phyloP scores from a whole-genome alignment of 2,797 vertebrate species.

The Oreochromis mossambicus region DNA sequence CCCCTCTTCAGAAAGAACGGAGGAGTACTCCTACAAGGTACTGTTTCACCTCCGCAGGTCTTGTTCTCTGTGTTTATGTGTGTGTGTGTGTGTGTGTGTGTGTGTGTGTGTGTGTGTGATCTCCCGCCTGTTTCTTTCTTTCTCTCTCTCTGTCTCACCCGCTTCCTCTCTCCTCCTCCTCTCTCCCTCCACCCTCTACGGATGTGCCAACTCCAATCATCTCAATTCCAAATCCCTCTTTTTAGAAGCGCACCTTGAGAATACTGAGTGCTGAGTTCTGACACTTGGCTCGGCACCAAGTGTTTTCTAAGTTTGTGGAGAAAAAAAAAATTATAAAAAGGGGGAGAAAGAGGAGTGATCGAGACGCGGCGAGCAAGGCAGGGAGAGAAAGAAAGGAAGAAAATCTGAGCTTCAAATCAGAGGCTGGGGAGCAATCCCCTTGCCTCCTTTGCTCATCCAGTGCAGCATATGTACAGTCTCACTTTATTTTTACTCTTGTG shows the following conservation, averaged over 20 bases:
- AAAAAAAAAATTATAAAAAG: neutral
- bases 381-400: neutral
- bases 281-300: conserved; percentile 56
- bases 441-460: conserved; percentile 3
- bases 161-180: neutral
- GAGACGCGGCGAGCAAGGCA: conserved; percentile 17
- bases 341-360: neutral
- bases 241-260: conserved; percentile 65
- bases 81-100: neutral
- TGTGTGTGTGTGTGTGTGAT: conserved; percentile 1
- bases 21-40: conserved; percentile 94
- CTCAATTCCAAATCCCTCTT: conserved; percentile 67
- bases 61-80: neutral
- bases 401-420: conserved; percentile 24
- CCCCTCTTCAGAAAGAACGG: conserved; percentile 94
- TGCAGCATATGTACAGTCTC: conserved; percentile 7
- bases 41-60: conserved; percentile 25
- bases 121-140: neutral
- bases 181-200: neutral
- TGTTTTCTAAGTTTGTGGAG: conserved; percentile 42
- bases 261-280: conserved; percentile 63
- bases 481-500: conserved; percentile 2
- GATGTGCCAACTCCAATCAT: conserved; percentile 68
- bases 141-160: neutral
- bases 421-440: conserved; percentile 18